These are phyloP conservation scores for Hemicordylus capensis DNA, from an alignment of 2,113 vertebrate species.

Conservation along the genomic window DNA sequence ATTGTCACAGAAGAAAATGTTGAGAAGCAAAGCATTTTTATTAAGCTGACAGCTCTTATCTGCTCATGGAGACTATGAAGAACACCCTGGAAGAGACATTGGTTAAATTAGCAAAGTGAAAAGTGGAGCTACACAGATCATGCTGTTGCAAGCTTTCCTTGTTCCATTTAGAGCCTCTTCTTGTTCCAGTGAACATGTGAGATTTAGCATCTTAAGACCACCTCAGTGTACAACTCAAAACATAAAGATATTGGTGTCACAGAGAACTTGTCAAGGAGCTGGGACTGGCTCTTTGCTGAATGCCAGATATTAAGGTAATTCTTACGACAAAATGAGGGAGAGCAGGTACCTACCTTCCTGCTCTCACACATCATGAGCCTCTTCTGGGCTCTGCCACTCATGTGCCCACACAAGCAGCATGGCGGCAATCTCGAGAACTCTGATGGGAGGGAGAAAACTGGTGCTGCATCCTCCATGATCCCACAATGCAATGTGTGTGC, in stretches of 20 bases:
- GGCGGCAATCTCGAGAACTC: no score
- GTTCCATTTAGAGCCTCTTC: background rate
- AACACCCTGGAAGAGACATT: conserved; percentile 22
- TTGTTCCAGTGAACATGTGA: background rate
- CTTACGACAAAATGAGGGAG: no score
- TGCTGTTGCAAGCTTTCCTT: background rate
- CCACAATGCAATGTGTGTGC: no score
- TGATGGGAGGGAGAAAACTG: no score
- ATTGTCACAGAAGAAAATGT: conserved; percentile 6
- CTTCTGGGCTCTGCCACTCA: no score
- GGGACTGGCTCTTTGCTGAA: background rate
- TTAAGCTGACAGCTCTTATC: background rate
- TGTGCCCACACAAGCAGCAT: no score
- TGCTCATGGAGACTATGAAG: background rate
- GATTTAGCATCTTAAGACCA: no score
- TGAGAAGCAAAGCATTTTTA: conserved; percentile 1
- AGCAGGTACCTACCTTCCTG: no score
- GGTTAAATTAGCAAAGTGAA: background rate
- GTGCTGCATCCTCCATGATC: no score
- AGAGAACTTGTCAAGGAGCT: background rate
- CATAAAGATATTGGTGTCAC: background rate
- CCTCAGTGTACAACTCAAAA: background rate
- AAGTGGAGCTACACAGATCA: background rate
- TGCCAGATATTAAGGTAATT: no score
- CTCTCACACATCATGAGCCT: no score